phyloP scores from a whole-genome alignment of 2,797 vertebrate species.

The Cuniculus paca region DNA sequence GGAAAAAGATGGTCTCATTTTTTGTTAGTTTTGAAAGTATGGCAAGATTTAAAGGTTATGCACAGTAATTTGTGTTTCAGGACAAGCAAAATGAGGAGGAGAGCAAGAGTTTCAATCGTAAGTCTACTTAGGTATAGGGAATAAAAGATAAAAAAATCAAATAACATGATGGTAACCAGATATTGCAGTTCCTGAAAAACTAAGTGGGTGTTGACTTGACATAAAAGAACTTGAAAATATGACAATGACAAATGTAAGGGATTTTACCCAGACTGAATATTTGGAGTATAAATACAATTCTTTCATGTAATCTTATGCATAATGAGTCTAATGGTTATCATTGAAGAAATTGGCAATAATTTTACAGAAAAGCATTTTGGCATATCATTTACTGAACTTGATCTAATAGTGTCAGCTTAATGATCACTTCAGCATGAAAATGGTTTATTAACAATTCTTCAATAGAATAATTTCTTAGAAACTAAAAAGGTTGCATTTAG shows the following conservation, averaged over 20 bases:
- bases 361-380: background rate
- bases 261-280: background rate
- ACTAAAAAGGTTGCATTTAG: background rate
- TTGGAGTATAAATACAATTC: background rate
- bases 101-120: background rate
- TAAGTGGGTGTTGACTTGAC: background rate
- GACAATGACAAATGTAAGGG: fast-evolving
- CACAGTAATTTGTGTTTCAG: background rate
- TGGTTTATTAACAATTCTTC: background rate
- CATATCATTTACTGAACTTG: background rate
- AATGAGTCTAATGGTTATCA: background rate
- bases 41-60: background rate
- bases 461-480: background rate
- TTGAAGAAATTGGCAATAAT: background rate
- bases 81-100: background rate
- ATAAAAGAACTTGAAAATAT: background rate
- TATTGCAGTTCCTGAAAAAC: background rate
- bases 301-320: background rate
- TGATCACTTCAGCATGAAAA: background rate
- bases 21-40: background rate
- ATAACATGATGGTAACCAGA: background rate
- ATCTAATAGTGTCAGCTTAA: background rate
- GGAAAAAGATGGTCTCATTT: background rate
- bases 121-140: background rate
- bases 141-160: background rate